These are phyloP conservation scores for Lepidotrigona ventralis DNA, from an alignment of 1,140 invertebrate genomes.

Conservation along the genomic window DNA sequence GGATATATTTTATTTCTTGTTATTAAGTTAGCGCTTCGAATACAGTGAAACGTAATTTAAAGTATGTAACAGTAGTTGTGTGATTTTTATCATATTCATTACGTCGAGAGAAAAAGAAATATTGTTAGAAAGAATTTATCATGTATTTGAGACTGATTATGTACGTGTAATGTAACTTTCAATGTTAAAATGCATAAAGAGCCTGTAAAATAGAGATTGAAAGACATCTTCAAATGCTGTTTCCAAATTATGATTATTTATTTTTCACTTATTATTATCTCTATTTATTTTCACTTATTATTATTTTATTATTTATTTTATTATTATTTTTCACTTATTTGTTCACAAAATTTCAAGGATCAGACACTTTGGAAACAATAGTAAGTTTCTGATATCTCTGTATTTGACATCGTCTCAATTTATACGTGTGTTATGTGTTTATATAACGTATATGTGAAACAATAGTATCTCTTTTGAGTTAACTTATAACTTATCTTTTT, in stretches of 20 bases:
- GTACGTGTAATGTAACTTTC: conserved; percentile 1
- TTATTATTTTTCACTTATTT: no score
- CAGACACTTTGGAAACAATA: no score
- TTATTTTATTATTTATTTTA: no score
- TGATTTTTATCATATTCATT: conserved; percentile 16
- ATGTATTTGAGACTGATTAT: background rate
- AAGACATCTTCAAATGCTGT: background rate
- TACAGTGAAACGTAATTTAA: background rate
- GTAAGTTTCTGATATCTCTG: no score
- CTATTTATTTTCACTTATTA: no score
- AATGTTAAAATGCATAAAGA: conserved; percentile 46
- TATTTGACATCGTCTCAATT: no score
- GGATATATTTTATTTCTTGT: background rate
- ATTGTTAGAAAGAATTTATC: background rate
- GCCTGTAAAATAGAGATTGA: conserved; percentile 33
- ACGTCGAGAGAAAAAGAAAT: background rate
- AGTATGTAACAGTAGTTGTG: background rate
- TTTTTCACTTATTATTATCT: no score
- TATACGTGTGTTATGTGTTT: no score
- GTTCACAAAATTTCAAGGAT: no score
- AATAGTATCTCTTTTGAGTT: no score
- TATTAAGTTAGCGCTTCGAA: background rate
- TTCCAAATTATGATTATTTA: background rate
- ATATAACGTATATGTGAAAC: no score
- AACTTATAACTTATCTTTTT: no score